Percentiles rank a stretch among this genome's conserved stretches.
Evolutionary conservation across 1,140 invertebrate genomes (phyloP).

Genomic region (Streblospio benedicti): DNA sequence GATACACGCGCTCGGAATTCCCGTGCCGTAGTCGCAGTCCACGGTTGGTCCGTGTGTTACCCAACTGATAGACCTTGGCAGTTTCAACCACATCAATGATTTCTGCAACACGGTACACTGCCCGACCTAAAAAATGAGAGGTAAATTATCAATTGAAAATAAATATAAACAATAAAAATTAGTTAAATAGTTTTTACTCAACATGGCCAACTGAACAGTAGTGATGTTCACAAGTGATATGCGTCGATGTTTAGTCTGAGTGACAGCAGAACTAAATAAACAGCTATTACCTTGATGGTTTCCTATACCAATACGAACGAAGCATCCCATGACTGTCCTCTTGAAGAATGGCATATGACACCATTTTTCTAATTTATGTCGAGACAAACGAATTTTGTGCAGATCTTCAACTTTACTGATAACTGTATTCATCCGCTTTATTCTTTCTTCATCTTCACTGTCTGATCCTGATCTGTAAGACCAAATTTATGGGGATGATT

Average conservation of each 20-base stretch:
- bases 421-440: constrained; percentile 50
- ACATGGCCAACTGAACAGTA: too few relatives aligned
- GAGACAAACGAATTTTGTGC: constrained; percentile 76
- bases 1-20: constrained; percentile 79
- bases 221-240: too few relatives aligned
- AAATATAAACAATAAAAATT: too few relatives aligned
- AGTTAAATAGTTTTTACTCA: too few relatives aligned
- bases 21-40: constrained; percentile 66
- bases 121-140: neutral
- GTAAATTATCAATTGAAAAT: too few relatives aligned
- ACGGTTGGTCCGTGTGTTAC: constrained; percentile 84
- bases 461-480: constrained; percentile 32
- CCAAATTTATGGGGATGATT: too few relatives aligned
- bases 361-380: constrained; percentile 84
- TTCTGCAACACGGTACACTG: constrained; percentile 74
- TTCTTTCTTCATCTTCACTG: constrained; percentile 27
- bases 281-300: constrained; percentile 69
- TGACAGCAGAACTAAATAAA: too few relatives aligned
- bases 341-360: constrained; percentile 94
- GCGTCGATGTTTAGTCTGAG: too few relatives aligned
- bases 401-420: constrained; percentile 72
- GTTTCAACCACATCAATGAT: constrained; percentile 91
- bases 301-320: constrained; percentile 92
- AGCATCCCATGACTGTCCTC: constrained; percentile 80
- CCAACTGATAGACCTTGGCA: constrained; percentile 82